These are phyloP conservation scores for Odontophorus gujanensis DNA, from an alignment of 2,113 vertebrate genomes.

Conservation along the genomic window DNA sequence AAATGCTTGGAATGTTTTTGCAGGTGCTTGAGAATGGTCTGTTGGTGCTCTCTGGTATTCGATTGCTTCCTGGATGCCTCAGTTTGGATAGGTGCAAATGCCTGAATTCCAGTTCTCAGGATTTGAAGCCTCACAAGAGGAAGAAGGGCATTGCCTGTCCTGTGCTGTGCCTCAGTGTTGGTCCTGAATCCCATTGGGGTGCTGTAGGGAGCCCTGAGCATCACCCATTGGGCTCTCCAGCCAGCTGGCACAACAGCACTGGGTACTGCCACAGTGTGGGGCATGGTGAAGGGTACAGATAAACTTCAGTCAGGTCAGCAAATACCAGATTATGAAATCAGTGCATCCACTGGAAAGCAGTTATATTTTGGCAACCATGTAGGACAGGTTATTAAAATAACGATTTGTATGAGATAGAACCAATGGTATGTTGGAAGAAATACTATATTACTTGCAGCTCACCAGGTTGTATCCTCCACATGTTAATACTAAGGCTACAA, in stretches of 20 bases:
- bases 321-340: conserved; percentile 4
- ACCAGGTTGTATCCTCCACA: rapidly evolving
- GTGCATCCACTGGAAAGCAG: background rate
- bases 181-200: background rate
- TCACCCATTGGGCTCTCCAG: rapidly evolving
- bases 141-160: background rate
- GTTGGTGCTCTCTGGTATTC: background rate
- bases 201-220: background rate
- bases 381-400: conserved; percentile 7
- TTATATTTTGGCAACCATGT: background rate
- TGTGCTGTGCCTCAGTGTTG: background rate
- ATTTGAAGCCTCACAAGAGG: background rate
- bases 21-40: background rate
- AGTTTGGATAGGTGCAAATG: background rate
- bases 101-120: background rate
- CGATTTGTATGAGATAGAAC: background rate
- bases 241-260: rapidly evolving
- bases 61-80: background rate
- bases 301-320: background rate
- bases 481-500: background rate
- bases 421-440: background rate
- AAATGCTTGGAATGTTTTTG: background rate
- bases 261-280: rapidly evolving
- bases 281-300: rapidly evolving
- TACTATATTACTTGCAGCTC: background rate